Base-by-base conservation (phyloP, 1,140 invertebrate species). In the Heliconius himera region DNA sequence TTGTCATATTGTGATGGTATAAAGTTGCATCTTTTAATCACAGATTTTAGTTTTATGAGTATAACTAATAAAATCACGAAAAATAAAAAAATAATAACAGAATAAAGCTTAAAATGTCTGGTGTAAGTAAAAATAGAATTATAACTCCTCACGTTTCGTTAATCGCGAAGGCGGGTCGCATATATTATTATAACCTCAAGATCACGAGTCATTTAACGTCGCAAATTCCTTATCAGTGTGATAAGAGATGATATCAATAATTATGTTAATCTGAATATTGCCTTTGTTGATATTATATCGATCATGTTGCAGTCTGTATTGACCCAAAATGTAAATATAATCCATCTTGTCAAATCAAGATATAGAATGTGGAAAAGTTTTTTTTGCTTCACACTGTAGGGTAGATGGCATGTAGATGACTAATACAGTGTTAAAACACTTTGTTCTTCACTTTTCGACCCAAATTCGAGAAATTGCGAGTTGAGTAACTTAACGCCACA, bases 191-290 rank as follows among this genome's bases (percentile, higher is more conserved):
- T 66, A 29, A 66, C 26, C 60, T 66, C 26, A 26, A 66, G 60
- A 66, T 26, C 26, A 16, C 60, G 22, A 16, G 60, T 66, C 60
- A 66, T 36, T 73, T 70, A 75, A 74, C 73, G 73, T 74, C 73
- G 73, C 73, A 74, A 29, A 51, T 29, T 74, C 22, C 49, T 74
- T 74, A 74, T 74, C 73, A 29, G 2, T 51, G 18, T 29, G 11
- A 73, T 60, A 60, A 60, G 56, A 60, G 26, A 29, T 13, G 73
- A 56, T 66, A 66, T 29, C 26, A 66, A 29, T 66, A 26, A 26
- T 26, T 26, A 66, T 66, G 60, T 74, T 75, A 60, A 75, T 75
- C 74, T 75, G 9, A 33, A 6, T 60, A 75, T 46, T 60, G 36
- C 60, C 54, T 72, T 8, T 66, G 33, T 73, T 33, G 22, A 72